Evolutionary conservation across 2,113 vertebrate genomes (phyloP), one percentile per base, ranked within the genome.

Genomic region (Odontophorus gujanensis): DNA sequence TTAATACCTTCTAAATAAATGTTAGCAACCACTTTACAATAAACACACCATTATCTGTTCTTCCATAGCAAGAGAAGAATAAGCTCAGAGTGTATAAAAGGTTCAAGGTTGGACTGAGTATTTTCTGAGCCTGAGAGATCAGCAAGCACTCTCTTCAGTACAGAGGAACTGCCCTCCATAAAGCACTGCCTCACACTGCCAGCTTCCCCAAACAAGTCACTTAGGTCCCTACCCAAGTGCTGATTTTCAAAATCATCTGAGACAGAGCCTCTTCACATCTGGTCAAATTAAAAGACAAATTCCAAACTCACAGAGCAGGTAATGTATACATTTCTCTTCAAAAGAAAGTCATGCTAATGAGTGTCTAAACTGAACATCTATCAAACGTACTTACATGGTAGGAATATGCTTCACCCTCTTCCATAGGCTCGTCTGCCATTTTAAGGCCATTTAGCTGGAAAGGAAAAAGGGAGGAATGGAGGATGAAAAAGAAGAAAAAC

Each of bases 351-450:
- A 73, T 7, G 63, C 36, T 80, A 69, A 53, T 6, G 14, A 85
- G 32, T 0, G 5, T 50, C 76, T 67, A 28, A 77, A 74, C 16
- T 5, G 6, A 85, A 25, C 9, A 58, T 45, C 55, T 25, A 73
- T 38, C 40, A 48, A 63, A 65, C 38, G 11, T 97, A 99, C 99
- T 99, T 97, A 99, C 99, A 45, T 98, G 98, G 97, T 98, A 98
- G 79, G 98, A 98, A 98, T 98, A 98, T 74, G 98, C 97, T 96
- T 99, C 98, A 96, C 98, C 99, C 95, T 99, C 98, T 95, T 99
- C 99, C 99, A 99, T 99, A 59, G 99, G 99, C 96, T 99, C 99
- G 89, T 99, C 99, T 97, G 98, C 98, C 97, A 99, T 98, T 98
- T 99, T 98, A 98, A 98, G 98, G 97, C 98, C 98, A 98, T 99